phyloP scores from a whole-genome alignment of 2,113 vertebrate genomes.

The Mesocricetus auratus region DNA sequence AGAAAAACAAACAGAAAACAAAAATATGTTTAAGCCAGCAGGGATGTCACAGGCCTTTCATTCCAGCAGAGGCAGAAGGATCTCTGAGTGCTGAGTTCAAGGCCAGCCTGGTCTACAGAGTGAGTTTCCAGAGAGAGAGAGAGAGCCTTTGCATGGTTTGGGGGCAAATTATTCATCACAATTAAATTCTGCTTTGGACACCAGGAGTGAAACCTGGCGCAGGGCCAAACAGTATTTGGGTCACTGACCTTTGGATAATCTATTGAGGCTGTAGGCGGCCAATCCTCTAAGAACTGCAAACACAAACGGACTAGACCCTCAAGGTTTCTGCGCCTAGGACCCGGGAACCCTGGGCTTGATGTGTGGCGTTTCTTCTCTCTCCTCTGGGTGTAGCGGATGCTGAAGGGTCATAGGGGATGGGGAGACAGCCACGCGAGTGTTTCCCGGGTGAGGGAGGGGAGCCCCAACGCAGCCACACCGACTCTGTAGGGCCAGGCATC shows the following conservation, averaged over 20 bases:
- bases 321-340: background rate
- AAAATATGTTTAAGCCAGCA: background rate
- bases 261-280: background rate
- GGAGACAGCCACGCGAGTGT: too few relatives aligned
- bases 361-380: too few relatives aligned
- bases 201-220: background rate
- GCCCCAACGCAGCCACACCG: background rate
- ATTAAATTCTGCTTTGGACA: background rate
- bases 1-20: background rate
- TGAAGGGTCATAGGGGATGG: too few relatives aligned
- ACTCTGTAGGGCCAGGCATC: too few relatives aligned
- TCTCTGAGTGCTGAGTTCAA: background rate
- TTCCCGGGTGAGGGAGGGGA: too few relatives aligned
- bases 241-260: constrained; percentile 47
- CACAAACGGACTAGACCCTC: background rate
- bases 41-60: background rate
- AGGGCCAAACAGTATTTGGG: constrained; percentile 20
- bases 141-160: background rate
- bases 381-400: background rate
- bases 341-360: rapidly evolving
- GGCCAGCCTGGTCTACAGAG: background rate
- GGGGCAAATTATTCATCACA: background rate
- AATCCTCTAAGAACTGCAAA: background rate
- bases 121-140: background rate
- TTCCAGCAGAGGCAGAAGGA: background rate